Evolutionary conservation across 2,113 vertebrate genomes (phyloP), one percentile per base, ranked within the genome.

Genomic region (Alaudala cheleensis): DNA sequence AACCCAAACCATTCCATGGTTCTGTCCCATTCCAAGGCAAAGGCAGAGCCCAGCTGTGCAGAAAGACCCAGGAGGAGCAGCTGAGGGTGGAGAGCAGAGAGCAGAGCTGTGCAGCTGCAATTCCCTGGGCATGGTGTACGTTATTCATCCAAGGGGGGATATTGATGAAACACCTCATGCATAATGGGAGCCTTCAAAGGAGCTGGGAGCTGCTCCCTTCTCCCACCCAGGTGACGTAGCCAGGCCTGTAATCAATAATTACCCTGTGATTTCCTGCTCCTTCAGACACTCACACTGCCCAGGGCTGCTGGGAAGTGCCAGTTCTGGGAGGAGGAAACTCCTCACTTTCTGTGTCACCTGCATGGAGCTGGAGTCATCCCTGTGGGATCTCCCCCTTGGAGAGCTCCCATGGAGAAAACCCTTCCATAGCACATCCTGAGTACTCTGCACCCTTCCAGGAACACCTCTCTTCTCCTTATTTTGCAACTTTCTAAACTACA

Each of bases 161-260:
- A 67, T 67, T 87, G 87, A 89, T 95, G 92, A 87, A 86, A 33
- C 64, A 6, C 72, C 74, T 85, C 81, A 34, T 79, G 3, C 94
- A 34, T 84, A 66, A 79, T 33, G 79, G 94, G 81, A 64, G 51
- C 80, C 94, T 94, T 92, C 94, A 87, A 71, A 95, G 94, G 14
- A 40, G 8, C 47, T 2, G 39, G 58, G 20, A 25, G 69, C 26
- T 20, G 80, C 80, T 86, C 80, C 86, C 9, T 25, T 8, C 86
- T 64, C 45, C 44, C 37, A 19, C 40, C 65, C 28, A 39, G 81
- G 33, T 42, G 81, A 53, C 25, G 3, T 23, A 3, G 50, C 54
- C 90, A 42, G 73, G 60, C 47, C 91, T 94, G 82, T 93, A 72
- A 93, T 93, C 91, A 93, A 86, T 93, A 92, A 90, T 92, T 88